These are phyloP conservation scores for Eristalis tenax DNA, from an alignment of 2,888 invertebrate species.

Conservation along the genomic window DNA sequence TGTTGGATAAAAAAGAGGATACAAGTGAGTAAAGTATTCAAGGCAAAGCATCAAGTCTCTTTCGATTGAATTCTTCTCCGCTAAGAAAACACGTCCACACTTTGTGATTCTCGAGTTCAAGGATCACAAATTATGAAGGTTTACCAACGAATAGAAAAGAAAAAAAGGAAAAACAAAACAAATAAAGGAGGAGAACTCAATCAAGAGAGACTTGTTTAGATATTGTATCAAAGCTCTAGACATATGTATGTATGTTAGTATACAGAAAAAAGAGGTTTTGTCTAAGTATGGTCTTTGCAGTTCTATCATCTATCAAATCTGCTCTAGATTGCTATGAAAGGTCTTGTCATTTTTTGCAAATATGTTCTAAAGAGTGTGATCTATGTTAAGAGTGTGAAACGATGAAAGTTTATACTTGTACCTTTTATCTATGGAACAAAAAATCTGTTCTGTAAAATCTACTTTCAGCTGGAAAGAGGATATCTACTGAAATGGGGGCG, in stretches of 20 bases:
- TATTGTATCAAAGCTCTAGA: neutral
- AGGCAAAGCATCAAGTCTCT: conserved; percentile 50
- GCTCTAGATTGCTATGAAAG: neutral
- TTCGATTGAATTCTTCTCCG: conserved; percentile 41
- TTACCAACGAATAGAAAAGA: neutral
- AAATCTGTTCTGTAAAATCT: neutral
- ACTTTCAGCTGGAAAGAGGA: neutral
- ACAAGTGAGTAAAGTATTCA: conserved; percentile 22
- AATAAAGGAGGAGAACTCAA: conserved; percentile 7
- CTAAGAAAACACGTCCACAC: neutral
- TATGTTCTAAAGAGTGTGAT: neutral
- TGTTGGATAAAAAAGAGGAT: conserved; percentile 78
- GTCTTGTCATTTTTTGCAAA: neutral
- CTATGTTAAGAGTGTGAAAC: neutral
- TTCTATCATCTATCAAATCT: neutral
- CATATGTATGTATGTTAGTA: conserved; percentile 40
- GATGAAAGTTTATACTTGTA: neutral
- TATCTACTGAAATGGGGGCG: no score
- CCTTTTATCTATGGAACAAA: neutral
- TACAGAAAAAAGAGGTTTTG: conserved; percentile 17
- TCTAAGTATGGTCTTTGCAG: conserved; percentile 6
- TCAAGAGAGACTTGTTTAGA: conserved; percentile 39
- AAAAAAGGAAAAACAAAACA: neutral
- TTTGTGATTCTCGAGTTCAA: conserved; percentile 18
- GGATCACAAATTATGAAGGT: neutral